Base-by-base conservation (phyloP, 64 coral and sea anemone genomes). In the Anthopleura sola region DNA sequence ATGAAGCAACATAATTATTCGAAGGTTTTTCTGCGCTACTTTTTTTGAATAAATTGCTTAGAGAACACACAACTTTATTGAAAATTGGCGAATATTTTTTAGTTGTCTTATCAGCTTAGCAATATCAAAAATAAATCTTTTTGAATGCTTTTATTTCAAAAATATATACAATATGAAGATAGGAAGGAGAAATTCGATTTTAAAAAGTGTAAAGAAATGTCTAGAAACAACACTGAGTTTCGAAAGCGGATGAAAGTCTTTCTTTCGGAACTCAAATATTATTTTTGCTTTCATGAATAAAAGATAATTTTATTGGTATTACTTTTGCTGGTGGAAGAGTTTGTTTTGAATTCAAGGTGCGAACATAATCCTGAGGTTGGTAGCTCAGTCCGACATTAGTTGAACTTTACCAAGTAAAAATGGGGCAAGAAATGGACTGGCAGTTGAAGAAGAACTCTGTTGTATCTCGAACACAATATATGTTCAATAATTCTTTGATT, bases 401-500 rank as follows among this genome's bases (percentile, higher is more conserved):
- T 62, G 58, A 26, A 62, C n/a, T 24, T 62, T 62, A 23, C 58
- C 3, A 17, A 53, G 34, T 11, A 14, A 37, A 75, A 77, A 38
- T 77, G 34, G 75, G 31, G 12, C 31, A 37, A 10, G 32, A 77
- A 6, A 83, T 50, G 26, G 80, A 83, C 47, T 83, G 80, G 80
- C 80, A 54, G 14, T 31, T 83, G 20, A 57, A 53, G 55, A 83
- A 36, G 13, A 15, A 1, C 19, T 83, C 80, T 26, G 33, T 83
- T 16, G 24, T 51, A 19, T 40, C 80, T 55, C 32, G 80, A 83
- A 55, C 26, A 5, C n/a, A 47, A 8, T 83, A 49, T 26, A 87
- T 87, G 85, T 91, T 86, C 56, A 91, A 91, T 74, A 91, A 87
- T 29, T 26, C 57, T 4, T 74, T 91, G 6, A 68, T 92, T 0